Percentiles rank a stretch among this genome's conserved stretches.
Evolutionary conservation across 2,797 vertebrate species (phyloP).

Genomic region (Falco rusticolus): DNA sequence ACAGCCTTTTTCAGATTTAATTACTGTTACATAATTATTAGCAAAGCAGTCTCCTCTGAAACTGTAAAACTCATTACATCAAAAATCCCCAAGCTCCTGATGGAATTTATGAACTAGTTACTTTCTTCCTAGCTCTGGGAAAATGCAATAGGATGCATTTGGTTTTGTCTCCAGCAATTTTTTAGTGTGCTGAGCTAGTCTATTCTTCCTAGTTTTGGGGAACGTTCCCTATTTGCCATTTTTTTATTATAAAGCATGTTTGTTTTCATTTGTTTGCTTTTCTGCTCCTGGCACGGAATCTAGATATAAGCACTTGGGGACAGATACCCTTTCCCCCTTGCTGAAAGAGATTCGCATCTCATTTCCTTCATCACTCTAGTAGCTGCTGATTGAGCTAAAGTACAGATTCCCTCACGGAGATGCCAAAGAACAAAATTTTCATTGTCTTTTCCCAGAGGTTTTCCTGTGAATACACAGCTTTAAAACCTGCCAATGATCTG

Average conservation of each 20-base stretch:
- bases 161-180: slow-evolving; percentile 64
- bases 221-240: background rate
- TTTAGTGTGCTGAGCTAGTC: slow-evolving; percentile 24
- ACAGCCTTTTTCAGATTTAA: slow-evolving; percentile 91
- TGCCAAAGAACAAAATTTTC: background rate
- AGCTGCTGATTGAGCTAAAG: background rate
- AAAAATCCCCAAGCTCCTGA: slow-evolving; percentile 85
- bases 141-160: slow-evolving; percentile 68
- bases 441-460: background rate
- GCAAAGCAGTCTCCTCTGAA: slow-evolving; percentile 87
- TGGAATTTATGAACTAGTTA: slow-evolving; percentile 85
- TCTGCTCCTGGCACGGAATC: slow-evolving; percentile 12
- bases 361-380: background rate
- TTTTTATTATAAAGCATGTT: background rate
- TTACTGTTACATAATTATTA: slow-evolving; percentile 93
- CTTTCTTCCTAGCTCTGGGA: slow-evolving; percentile 78
- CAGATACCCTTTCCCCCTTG: background rate
- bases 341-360: background rate
- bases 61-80: slow-evolving; percentile 87
- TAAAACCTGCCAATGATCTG: slow-evolving; percentile 20
- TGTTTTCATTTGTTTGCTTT: background rate
- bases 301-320: background rate
- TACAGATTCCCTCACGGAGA: background rate
- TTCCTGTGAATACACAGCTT: slow-evolving; percentile 6
- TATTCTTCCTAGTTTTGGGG: background rate